phyloP scores from a whole-genome alignment of 2,888 invertebrate species.

The Neocrepidodera transversa region DNA sequence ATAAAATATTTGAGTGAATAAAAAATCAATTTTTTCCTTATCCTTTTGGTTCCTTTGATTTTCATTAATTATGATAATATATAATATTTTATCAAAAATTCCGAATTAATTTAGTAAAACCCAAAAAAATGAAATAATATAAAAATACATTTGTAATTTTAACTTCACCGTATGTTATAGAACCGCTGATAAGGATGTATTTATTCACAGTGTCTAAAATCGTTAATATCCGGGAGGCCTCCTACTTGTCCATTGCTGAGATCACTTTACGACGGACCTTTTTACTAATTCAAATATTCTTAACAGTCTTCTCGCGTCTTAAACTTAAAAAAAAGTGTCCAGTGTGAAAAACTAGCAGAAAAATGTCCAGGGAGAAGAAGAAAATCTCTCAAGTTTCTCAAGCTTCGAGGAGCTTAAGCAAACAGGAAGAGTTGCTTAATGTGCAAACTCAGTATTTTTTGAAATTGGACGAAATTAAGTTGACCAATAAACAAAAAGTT shows the following conservation, averaged over 20 bases:
- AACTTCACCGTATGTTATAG: no score
- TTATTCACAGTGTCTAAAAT: slow-evolving; percentile 62
- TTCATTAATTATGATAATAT: no score
- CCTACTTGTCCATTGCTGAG: slow-evolving; percentile 51
- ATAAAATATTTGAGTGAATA: no score
- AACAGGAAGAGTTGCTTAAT: slow-evolving; percentile 57
- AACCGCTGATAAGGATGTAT: slow-evolving; percentile 60
- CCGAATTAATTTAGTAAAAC: no score
- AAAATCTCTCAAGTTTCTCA: slow-evolving; percentile 31
- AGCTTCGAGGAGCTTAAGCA: slow-evolving; percentile 50
- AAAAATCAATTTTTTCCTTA: no score
- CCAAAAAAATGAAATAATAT: no score
- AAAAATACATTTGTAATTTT: no score
- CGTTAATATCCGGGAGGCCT: slow-evolving; percentile 63
- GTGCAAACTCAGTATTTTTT: slow-evolving; percentile 67
- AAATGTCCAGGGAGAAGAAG: slow-evolving; percentile 24
- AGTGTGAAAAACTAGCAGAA: slow-evolving; percentile 2
- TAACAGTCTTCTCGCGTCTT: slow-evolving; percentile 22
- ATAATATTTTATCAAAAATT: no score
- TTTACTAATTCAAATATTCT: slow-evolving; percentile 26
- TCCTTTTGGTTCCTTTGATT: no score
- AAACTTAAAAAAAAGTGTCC: slow-evolving; percentile 11
- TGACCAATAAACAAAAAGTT: slow-evolving; percentile 66
- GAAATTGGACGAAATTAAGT: slow-evolving; percentile 64
- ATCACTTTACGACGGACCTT: slow-evolving; percentile 41